Conservation (phyloP, 2,797 vertebrate genomes). For the Rhincodon typus region DNA sequence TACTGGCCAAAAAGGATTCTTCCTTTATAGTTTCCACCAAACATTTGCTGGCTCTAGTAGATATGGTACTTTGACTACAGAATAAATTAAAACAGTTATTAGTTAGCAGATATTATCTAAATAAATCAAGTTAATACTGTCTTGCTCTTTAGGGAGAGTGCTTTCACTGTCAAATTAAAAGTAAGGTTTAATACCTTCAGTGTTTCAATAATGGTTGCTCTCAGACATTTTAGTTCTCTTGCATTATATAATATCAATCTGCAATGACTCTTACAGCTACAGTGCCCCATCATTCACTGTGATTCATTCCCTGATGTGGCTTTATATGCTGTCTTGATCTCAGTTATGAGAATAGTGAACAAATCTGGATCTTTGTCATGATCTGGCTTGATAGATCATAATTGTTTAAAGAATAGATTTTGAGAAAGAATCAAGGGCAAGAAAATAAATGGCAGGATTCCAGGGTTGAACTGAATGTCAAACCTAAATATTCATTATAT, state of each 20-base stretch:
- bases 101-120: constrained; percentile 1
- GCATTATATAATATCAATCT: not conserved
- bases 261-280: not conserved
- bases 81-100: not conserved
- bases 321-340: not conserved
- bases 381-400: too few species aligned
- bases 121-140: not conserved
- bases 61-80: not conserved
- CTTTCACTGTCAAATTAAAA: not conserved
- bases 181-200: not conserved
- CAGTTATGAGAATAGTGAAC: too few species aligned
- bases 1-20: not conserved
- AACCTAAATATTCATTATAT: too few species aligned
- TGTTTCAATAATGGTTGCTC: not conserved
- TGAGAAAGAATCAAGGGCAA: too few species aligned
- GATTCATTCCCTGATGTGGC: not conserved
- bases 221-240: not conserved
- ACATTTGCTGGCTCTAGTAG: not conserved
- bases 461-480: too few species aligned
- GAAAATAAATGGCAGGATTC: too few species aligned
- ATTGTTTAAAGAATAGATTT: too few species aligned
- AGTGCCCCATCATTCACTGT: not conserved
- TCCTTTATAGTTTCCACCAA: not conserved
- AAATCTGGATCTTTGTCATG: too few species aligned
- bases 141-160: not conserved